Conservation (phyloP, 2,888 invertebrate genomes). For the Rhodophaea formosa region DNA sequence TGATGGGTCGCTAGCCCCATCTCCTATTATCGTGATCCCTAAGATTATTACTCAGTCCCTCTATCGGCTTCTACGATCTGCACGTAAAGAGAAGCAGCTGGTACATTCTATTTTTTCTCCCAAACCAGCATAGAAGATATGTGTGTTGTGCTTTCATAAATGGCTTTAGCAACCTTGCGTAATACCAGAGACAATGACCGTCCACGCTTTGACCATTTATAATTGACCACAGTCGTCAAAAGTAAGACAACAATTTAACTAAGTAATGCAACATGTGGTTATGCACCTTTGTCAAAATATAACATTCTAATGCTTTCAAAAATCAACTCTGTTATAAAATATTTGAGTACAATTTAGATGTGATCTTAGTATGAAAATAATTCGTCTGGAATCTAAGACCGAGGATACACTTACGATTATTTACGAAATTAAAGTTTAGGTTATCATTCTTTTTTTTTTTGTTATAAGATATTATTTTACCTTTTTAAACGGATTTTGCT, state of each 20-base stretch:
- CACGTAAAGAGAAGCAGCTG: no score
- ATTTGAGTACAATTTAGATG: background rate
- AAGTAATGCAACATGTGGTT: background rate
- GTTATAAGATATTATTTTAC: no score
- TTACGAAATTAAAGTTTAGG: background rate
- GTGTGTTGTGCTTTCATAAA: background rate
- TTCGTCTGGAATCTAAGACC: background rate
- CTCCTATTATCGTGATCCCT: no score
- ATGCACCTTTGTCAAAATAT: background rate
- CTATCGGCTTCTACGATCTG: no score
- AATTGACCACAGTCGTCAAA: constrained; percentile 5
- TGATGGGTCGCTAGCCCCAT: no score
- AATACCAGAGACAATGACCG: background rate
- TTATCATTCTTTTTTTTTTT: no score
- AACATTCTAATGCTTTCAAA: background rate
- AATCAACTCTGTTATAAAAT: background rate
- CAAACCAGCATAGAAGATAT: no score
- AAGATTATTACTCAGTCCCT: no score
- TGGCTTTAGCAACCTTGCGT: background rate
- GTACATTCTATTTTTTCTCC: no score
- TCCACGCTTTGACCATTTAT: background rate
- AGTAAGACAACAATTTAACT: background rate
- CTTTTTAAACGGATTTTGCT: no score
- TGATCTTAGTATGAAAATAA: background rate
- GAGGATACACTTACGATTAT: background rate